Evolutionary conservation across 2,888 invertebrate genomes (phyloP), one percentile per base, ranked within the genome.

Genomic region (Portevinia maculata): DNA sequence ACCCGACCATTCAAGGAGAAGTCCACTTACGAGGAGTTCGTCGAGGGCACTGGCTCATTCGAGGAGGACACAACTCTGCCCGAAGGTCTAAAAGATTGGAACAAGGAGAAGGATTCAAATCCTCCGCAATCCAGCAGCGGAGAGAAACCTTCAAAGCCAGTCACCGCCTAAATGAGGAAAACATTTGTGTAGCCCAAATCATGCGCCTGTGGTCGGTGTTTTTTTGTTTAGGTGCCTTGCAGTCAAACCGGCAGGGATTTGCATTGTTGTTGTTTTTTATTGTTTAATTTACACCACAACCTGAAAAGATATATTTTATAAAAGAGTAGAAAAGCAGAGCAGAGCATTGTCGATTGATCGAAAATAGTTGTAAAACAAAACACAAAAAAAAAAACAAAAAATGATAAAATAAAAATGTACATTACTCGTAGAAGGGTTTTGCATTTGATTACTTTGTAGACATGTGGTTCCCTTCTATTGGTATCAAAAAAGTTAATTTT

Each of bases 11-110:
- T 99, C 93, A 96, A 96, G 9, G 99, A 99, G 91, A 99, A 99
- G 92, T 98, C 99, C 11, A 99, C 99, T 8, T 99, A 99, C 88
- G 99, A 99, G 91, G 97, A 99, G 89, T 99, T 99, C 91, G 99
- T 99, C 0, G 99, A 98, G 91, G 98, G 98, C 1, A 98, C 98
- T 0, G 99, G 99, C 1, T 98, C 99, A 0, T 94, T 99, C 87
- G 99, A 99, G 85, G 99, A 99, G 91, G 97, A 99, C 87, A 98
- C 98, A 0, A 91, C 94, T 0, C 92, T 99, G 86, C 99, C 99
- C 0, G 97, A 98, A 91, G 99, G 99, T 65, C 92, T 99, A 24
- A 95, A 97, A 89, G 95, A 96, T 87, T 99, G 99, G 99, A 99
- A 99, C 89, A 95, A 95, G 88, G 93, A 94, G 70, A 92, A 92